Evolutionary conservation across 1,140 invertebrate genomes (phyloP).

Genomic region (Neocloeon triangulifer): DNA sequence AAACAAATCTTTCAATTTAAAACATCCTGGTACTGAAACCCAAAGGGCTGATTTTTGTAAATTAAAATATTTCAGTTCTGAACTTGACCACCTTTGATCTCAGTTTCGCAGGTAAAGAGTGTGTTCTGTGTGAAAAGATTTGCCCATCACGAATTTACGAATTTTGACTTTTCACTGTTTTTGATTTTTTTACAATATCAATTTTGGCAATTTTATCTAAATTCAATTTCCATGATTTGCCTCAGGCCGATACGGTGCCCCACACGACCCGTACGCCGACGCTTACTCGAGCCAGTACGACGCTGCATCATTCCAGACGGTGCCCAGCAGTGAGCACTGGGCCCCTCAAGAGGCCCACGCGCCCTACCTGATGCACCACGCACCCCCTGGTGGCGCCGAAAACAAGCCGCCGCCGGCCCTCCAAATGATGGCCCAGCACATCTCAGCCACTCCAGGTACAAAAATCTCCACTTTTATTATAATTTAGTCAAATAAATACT

Average conservation of each 20-base stretch:
- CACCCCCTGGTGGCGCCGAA: too few relatives aligned
- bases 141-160: too few relatives aligned
- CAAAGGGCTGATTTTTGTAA: too few relatives aligned
- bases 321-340: slow-evolving; percentile 39
- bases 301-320: slow-evolving; percentile 48
- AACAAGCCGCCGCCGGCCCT: slow-evolving; percentile 33
- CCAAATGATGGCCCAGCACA: slow-evolving; percentile 15
- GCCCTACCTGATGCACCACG: slow-evolving; percentile 16
- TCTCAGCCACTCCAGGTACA: slow-evolving; percentile 6
- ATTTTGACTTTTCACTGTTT: too few relatives aligned
- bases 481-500: too few relatives aligned
- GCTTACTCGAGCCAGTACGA: slow-evolving; percentile 41
- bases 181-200: too few relatives aligned
- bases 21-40: too few relatives aligned
- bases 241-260: slow-evolving; percentile 25
- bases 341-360: slow-evolving; percentile 17
- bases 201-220: too few relatives aligned
- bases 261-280: slow-evolving; percentile 37
- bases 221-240: slow-evolving; percentile 8
- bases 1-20: too few relatives aligned
- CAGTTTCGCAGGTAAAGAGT: not conserved
- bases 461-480: too few relatives aligned
- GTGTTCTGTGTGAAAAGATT: too few relatives aligned
- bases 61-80: not conserved
- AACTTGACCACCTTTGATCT: not conserved